Evolutionary conservation across 1,140 invertebrate species (phyloP), one percentile per base, ranked within the genome.

Genomic region (Holotrichia oblita): DNA sequence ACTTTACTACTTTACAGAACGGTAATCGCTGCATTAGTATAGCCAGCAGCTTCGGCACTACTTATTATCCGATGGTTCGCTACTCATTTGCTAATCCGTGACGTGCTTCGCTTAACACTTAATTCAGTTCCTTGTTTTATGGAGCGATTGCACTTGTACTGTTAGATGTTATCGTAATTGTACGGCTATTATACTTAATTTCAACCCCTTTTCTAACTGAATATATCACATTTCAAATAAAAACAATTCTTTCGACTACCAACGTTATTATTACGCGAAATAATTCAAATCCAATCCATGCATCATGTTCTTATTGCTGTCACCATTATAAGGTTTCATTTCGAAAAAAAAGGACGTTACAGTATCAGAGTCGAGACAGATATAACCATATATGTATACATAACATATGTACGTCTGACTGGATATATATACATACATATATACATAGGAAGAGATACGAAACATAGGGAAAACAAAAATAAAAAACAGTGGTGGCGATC

Each of bases 81-180:
- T 78, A 69, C 77, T 74, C 73, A 78, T 78, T 78, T 78, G 72
- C 77, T 78, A 78, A 78, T 78, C 77, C 77, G 69, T 78, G 72
- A 78, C 77, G 41, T 78, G 77, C 77, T 78, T 78, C 77, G 73
- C 40, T 78, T 78, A 78, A 41, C 77, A 78, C 77, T 78, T 78
- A 78, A 78, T 78, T 73, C 72, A 72, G 40, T 73, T 55, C 20
- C 14, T 22, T 44, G 77, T 78, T 78, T 78, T 72, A 55, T 55
- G 48, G 48, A n/a, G 48, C 48, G 48, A 55, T 55, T 55, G n/a
- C 48, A 55, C 17, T 17, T 0, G 48, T 17, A 17, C 14, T 55
- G 14, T 17, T 55, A n/a, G 48, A n/a, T 55, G 42, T 44, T 17
- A 17, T 55, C 48, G 48, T 55, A 55, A 7, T 17, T 17, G 14